Percentiles rank a stretch among this genome's conserved stretches.
These are phyloP conservation scores for Phrynocephalus guinanensis DNA, from an alignment of 2,797 vertebrate species.

Conservation along the genomic window DNA sequence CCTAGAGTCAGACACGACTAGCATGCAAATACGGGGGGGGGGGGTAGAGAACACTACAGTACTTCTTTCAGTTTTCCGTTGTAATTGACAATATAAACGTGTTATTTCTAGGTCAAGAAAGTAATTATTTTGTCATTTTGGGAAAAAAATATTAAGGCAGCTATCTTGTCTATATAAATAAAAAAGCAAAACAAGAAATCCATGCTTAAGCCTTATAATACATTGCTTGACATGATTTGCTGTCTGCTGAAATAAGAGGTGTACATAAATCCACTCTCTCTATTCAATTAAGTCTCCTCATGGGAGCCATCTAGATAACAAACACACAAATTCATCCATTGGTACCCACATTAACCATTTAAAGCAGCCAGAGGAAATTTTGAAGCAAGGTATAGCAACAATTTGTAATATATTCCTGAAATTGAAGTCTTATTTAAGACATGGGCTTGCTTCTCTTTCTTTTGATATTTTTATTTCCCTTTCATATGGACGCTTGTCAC, in stretches of 20 bases:
- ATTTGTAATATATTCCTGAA: slow-evolving; percentile 51
- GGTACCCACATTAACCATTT: slow-evolving; percentile 10
- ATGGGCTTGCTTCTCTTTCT: slow-evolving; percentile 59
- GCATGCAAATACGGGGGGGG: no score
- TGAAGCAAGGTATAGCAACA: no score
- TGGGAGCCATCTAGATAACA: slow-evolving; percentile 42
- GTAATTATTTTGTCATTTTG: neutral
- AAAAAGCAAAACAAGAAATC: slow-evolving; percentile 27
- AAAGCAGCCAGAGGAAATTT: neutral
- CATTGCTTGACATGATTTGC: slow-evolving; percentile 45
- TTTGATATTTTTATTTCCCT: slow-evolving; percentile 79
- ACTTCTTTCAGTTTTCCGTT: no score
- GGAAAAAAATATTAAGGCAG: slow-evolving; percentile 37
- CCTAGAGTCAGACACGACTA: no score
- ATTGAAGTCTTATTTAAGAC: slow-evolving; percentile 65
- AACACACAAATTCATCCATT: slow-evolving; percentile 51
- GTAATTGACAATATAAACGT: no score
- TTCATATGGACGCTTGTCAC: slow-evolving; percentile 76
- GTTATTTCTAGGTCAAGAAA: neutral
- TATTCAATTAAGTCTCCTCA: slow-evolving; percentile 6
- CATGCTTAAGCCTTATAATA: slow-evolving; percentile 61
- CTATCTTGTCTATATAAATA: slow-evolving; percentile 33
- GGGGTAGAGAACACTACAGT: slow-evolving; percentile 20
- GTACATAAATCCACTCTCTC: neutral
- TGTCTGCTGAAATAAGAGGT: slow-evolving; percentile 63